Evolutionary conservation across 2,797 vertebrate species (phyloP).

Genomic region (Syngnathus acus): DNA sequence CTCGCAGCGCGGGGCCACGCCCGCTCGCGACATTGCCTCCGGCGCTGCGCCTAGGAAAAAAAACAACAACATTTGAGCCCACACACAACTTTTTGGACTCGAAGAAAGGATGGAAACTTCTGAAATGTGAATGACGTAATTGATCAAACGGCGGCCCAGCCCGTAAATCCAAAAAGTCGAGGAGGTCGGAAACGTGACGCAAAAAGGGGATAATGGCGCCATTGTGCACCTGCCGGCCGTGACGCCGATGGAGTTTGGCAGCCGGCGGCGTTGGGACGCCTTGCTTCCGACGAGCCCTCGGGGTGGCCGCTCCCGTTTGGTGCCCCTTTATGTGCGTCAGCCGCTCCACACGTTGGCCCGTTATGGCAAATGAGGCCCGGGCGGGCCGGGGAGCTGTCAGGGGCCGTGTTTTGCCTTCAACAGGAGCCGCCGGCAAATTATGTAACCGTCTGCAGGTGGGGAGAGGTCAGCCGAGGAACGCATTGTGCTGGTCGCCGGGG

Average conservation of each 20-base stretch:
- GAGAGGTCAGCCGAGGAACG: slow-evolving; percentile 16
- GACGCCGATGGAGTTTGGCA: slow-evolving; percentile 57
- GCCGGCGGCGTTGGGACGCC: slow-evolving; percentile 47
- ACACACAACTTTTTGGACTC: not conserved
- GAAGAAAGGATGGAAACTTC: no score
- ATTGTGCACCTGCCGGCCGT: slow-evolving; percentile 61
- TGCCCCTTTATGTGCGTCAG: slow-evolving; percentile 5
- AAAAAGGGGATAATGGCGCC: slow-evolving; percentile 46
- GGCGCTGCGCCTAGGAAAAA: slow-evolving; percentile 53
- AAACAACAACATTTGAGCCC: not conserved
- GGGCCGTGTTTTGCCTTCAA: slow-evolving; percentile 9
- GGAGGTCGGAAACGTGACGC: slow-evolving; percentile 54
- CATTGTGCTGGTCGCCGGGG: slow-evolving; percentile 1
- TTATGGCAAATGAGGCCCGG: not conserved
- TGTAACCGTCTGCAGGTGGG: slow-evolving; percentile 33
- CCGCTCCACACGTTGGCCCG: not conserved
- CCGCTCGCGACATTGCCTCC: slow-evolving; percentile 45
- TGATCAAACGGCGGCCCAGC: not conserved
- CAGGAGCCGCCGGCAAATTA: slow-evolving; percentile 22
- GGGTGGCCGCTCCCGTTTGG: slow-evolving; percentile 45
- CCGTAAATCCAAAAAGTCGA: slow-evolving; percentile 4
- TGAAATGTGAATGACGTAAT: no score
- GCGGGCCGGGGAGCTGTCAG: not conserved
- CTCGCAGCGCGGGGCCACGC: slow-evolving; percentile 76
- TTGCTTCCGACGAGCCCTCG: slow-evolving; percentile 17